Conservation (phyloP, 2,888 invertebrate species). For the Luperina nickerlii region DNA sequence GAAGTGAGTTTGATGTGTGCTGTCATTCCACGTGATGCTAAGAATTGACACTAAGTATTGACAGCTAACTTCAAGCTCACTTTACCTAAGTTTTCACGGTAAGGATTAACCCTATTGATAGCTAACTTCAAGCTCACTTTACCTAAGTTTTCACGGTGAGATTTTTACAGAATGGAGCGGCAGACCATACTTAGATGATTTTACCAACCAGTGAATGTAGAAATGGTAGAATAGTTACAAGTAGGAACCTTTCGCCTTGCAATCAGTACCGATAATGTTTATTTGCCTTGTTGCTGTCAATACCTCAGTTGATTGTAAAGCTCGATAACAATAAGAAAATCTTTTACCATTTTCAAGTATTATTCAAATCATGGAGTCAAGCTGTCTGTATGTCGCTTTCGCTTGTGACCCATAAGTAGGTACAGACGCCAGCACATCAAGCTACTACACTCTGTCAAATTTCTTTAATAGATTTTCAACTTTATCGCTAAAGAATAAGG, state of each 20-base stretch:
- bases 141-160: too few species aligned
- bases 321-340: slow-evolving; percentile 22
- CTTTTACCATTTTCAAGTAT: slow-evolving; percentile 33
- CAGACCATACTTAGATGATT: background rate
- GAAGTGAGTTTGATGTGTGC: background rate
- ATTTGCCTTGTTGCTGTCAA: slow-evolving; percentile 54
- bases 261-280: slow-evolving; percentile 42
- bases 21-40: background rate
- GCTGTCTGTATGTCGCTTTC: slow-evolving; percentile 27
- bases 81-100: background rate
- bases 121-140: too few species aligned
- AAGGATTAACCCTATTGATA: too few species aligned
- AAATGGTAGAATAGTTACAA: slow-evolving; percentile 10
- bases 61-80: background rate
- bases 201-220: background rate
- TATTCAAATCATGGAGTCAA: slow-evolving; percentile 30
- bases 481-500: too few species aligned
- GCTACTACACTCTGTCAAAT: too few species aligned
- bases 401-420: background rate
- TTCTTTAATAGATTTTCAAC: too few species aligned
- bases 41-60: background rate
- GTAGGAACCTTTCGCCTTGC: slow-evolving; percentile 18
- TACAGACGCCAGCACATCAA: background rate
- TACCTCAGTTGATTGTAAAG: slow-evolving; percentile 20
- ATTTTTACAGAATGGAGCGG: too few species aligned